Conservation (phyloP, 2,888 invertebrate genomes). For the Nycteola revayana region DNA sequence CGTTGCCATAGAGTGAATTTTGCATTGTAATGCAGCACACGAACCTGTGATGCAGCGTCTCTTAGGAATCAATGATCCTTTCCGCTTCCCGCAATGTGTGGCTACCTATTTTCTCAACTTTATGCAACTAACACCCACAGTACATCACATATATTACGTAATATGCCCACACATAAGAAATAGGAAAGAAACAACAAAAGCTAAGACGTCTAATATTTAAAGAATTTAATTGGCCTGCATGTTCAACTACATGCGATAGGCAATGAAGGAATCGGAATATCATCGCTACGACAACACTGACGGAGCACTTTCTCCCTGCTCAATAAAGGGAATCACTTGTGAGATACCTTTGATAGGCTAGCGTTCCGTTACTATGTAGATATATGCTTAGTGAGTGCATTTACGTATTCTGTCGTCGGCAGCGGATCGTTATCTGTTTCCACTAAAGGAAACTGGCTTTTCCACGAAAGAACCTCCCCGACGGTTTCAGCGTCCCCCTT, state of each 20-base stretch:
- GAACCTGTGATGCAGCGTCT: conserved; percentile 49
- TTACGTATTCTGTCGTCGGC: conserved; percentile 80
- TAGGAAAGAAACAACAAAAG: no score
- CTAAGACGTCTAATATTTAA: no score
- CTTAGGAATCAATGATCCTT: conserved; percentile 48
- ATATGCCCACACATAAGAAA: no score
- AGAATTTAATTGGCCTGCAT: conserved; percentile 28
- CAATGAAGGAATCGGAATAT: conserved; percentile 30
- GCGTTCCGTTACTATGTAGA: conserved; percentile 57
- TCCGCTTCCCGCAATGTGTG: conserved; percentile 24
- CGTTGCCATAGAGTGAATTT: conserved; percentile 23
- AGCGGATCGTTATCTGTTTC: conserved; percentile 81
- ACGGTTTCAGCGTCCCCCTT: conserved; percentile 56
- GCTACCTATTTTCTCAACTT: conserved; percentile 35
- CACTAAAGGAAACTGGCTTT: conserved; percentile 80
- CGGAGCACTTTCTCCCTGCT: conserved; percentile 49
- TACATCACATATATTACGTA: no score
- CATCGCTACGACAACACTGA: conserved; percentile 43
- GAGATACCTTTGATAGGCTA: conserved; percentile 66
- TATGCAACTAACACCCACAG: conserved; percentile 12
- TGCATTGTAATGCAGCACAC: conserved; percentile 51
- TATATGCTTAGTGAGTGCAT: conserved; percentile 70
- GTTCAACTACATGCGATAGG: conserved; percentile 10
- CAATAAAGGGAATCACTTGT: conserved; percentile 54
- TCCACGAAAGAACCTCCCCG: conserved; percentile 75